phyloP scores from a whole-genome alignment of 2,888 invertebrate genomes.

The Anodontia alba region DNA sequence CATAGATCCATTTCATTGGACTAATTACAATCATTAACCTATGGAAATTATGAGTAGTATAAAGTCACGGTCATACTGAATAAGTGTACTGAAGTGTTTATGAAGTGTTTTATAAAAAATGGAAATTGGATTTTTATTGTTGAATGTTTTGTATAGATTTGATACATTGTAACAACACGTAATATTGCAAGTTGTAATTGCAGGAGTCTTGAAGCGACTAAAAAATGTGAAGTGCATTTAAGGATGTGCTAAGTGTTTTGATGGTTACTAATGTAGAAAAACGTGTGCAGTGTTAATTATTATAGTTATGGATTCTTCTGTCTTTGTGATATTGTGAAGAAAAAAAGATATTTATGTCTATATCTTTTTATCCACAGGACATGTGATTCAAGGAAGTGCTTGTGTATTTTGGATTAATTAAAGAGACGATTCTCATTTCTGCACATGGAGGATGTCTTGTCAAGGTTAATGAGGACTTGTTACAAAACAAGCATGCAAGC shows the following conservation, averaged over 20 bases:
- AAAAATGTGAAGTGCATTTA: neutral
- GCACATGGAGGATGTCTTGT: neutral
- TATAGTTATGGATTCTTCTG: neutral
- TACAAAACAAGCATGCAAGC: neutral
- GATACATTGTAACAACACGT: too few species aligned
- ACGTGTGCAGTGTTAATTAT: neutral
- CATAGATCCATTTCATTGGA: neutral
- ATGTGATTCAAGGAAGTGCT: conserved; percentile 6
- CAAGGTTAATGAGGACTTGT: neutral
- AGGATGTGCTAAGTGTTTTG: neutral
- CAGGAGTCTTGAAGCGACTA: too few species aligned
- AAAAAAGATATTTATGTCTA: neutral
- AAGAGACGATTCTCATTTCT: neutral
- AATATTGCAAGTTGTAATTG: too few species aligned
- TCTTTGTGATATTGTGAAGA: neutral
- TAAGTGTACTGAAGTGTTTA: neutral
- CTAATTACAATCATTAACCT: conserved; percentile 8
- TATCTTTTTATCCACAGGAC: neutral
- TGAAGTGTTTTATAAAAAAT: neutral
- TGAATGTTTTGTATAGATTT: too few species aligned
- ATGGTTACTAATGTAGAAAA: neutral
- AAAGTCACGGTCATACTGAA: neutral
- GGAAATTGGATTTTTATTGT: too few species aligned
- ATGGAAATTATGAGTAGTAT: conserved; percentile 1
- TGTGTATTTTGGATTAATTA: neutral